Evolutionary conservation across 2,797 vertebrate genomes (phyloP).

Genomic region (Lacerta viridis): DNA sequence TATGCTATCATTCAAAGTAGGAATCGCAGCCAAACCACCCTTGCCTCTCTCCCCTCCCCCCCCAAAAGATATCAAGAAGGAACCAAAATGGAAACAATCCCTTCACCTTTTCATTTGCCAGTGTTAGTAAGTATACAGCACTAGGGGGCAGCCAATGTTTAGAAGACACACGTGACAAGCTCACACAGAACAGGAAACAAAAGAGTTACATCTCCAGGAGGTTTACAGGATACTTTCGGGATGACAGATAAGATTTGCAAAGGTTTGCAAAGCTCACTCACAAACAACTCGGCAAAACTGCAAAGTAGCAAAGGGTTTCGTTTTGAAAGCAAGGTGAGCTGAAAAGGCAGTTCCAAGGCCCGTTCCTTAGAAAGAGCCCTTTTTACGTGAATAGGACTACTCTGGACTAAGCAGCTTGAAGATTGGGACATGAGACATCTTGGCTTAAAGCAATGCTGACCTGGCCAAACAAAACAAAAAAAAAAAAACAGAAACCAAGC

Average conservation of each 20-base stretch:
- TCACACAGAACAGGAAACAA: conserved; percentile 29
- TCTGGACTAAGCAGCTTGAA: conserved; percentile 7
- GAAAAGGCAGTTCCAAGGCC: neutral
- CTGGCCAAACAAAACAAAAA: neutral
- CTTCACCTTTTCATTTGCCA: conserved; percentile 25
- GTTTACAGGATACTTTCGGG: conserved; percentile 13
- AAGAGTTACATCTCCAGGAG: conserved; percentile 28
- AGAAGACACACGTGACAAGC: conserved; percentile 31
- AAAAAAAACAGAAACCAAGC: neutral
- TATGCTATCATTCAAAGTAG: conserved; percentile 49
- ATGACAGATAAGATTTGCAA: conserved; percentile 28
- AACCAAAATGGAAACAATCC: neutral
- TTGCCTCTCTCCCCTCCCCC: neutral
- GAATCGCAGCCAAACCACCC: conserved; percentile 33
- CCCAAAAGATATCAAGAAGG: neutral
- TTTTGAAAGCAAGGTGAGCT: neutral
- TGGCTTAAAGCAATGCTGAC: conserved; percentile 17
- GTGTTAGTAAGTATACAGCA: conserved; percentile 22
- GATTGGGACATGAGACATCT: neutral
- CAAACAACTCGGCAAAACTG: conserved; percentile 58
- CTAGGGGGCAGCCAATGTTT: conserved; percentile 40
- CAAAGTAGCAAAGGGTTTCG: neutral
- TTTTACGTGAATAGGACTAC: neutral
- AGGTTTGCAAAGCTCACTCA: conserved; percentile 75
- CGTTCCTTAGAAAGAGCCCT: neutral